Conservation (phyloP, 1,140 invertebrate genomes). For the Caligus rogercresseyi region DNA sequence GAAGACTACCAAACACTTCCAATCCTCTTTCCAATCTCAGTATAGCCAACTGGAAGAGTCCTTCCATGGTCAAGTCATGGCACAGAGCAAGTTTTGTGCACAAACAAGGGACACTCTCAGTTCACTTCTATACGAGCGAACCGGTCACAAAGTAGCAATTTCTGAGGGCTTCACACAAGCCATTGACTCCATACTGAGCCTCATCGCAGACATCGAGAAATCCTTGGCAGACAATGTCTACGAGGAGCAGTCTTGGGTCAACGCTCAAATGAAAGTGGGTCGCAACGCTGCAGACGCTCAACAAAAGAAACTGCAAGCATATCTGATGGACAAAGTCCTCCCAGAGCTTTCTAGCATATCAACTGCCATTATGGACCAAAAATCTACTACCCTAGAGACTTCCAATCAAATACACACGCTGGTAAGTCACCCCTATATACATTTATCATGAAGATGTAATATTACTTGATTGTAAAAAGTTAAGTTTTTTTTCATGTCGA, state of each 20-base stretch:
- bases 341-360: not conserved
- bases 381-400: not conserved
- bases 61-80: not conserved
- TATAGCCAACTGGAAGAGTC: not conserved
- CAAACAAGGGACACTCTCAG: not conserved
- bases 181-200: not conserved
- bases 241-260: not conserved
- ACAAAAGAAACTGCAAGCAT: not conserved
- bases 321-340: not conserved
- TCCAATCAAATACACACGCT: not conserved
- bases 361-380: not conserved
- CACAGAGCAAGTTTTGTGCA: not conserved
- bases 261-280: not conserved
- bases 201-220: not conserved
- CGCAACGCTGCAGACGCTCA: not conserved
- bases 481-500: no score
- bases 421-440: no score
- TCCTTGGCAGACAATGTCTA: not conserved
- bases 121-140: not conserved
- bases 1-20: not conserved
- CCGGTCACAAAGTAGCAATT: not conserved
- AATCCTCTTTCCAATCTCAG: slow-evolving; percentile 3
- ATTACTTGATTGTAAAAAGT: not conserved
- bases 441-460: not conserved
- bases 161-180: not conserved